A percentile compares a stretch with the other conserved stretches of the same genome.
These are phyloP conservation scores for Pediacus dermestoides DNA, from an alignment of 2,888 invertebrate genomes.

Conservation along the genomic window DNA sequence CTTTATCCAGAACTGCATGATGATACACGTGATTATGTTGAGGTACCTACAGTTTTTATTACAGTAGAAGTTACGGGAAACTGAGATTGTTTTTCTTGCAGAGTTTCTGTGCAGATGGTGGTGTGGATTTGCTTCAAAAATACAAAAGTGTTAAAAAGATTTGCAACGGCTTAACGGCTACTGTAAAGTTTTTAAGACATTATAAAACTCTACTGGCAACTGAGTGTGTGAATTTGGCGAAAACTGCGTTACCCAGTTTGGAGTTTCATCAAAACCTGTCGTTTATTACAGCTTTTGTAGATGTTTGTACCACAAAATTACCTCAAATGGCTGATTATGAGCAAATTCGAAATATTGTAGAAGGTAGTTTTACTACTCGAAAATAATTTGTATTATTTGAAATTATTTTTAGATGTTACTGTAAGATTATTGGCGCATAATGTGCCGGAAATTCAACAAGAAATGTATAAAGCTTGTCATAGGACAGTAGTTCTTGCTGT, in stretches of 20 bases:
- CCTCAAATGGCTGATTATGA: slow-evolving; percentile 28
- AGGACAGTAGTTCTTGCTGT: slow-evolving; percentile 55
- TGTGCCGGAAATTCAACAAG: slow-evolving; percentile 53
- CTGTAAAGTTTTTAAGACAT: slow-evolving; percentile 49
- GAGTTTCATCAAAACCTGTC: slow-evolving; percentile 58
- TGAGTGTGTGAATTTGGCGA: slow-evolving; percentile 51
- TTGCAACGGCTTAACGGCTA: slow-evolving; percentile 50
- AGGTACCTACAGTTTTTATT: slow-evolving; percentile 40
- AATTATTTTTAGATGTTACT: slow-evolving; percentile 45
- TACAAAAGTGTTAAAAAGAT: slow-evolving; percentile 49
- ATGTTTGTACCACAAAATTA: slow-evolving; percentile 39
- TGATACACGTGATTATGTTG: slow-evolving; percentile 48
- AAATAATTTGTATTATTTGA: slow-evolving; percentile 4
- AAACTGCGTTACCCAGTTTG: slow-evolving; percentile 55
- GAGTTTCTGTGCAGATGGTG: slow-evolving; percentile 46
- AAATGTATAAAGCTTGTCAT: slow-evolving; percentile 56
- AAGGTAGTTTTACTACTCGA: slow-evolving; percentile 23
- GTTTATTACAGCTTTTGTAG: slow-evolving; percentile 48
- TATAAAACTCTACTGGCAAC: slow-evolving; percentile 34
- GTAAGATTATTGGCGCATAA: slow-evolving; percentile 58
- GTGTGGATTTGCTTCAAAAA: slow-evolving; percentile 44
- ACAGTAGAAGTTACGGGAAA: slow-evolving; percentile 10
- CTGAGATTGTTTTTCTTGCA: slow-evolving; percentile 27
- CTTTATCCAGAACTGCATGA: slow-evolving; percentile 50
- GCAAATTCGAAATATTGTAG: slow-evolving; percentile 20